phyloP scores from a whole-genome alignment of 2,888 invertebrate species.

The Spodoptera picta region DNA sequence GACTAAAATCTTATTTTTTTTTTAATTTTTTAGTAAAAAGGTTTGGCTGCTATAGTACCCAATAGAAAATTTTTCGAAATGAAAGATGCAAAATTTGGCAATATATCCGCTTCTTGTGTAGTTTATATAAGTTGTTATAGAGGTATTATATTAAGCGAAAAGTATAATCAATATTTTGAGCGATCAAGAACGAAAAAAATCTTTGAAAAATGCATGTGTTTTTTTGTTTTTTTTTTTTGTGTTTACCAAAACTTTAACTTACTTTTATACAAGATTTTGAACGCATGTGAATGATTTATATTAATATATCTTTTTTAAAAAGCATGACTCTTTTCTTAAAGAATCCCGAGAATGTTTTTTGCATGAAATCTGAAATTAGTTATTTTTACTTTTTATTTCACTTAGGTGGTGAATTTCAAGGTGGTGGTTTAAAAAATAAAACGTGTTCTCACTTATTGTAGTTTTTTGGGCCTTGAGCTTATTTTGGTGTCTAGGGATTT shows the following conservation, averaged over 20 bases:
- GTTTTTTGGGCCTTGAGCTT: slow-evolving; percentile 43
- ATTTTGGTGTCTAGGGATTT: slow-evolving; percentile 3
- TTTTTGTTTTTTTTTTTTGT: slow-evolving; percentile 14
- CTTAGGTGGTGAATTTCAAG: slow-evolving; percentile 13
- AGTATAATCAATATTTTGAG: slow-evolving; percentile 75
- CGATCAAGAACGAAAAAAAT: slow-evolving; percentile 73
- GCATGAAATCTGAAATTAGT: slow-evolving; percentile 22
- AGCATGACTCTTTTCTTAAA: slow-evolving; percentile 9
- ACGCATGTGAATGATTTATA: slow-evolving; percentile 49
- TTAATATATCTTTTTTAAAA: slow-evolving; percentile 15
- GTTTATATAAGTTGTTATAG: slow-evolving; percentile 50
- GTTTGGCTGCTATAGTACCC: slow-evolving; percentile 56
- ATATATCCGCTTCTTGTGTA: slow-evolving; percentile 56
- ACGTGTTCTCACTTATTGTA: slow-evolving; percentile 43
- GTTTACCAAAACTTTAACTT: too few relatives aligned
- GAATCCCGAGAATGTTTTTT: not conserved
- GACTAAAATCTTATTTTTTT: not conserved
- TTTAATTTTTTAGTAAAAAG: slow-evolving; percentile 26
- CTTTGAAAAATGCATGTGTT: slow-evolving; percentile 58
- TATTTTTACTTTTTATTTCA: slow-evolving; percentile 3
- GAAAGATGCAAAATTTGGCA: slow-evolving; percentile 55
- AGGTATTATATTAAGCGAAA: slow-evolving; percentile 46
- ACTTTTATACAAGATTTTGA: not conserved
- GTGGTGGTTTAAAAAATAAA: slow-evolving; percentile 41
- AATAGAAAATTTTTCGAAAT: slow-evolving; percentile 23